Evolutionary conservation across 1,140 invertebrate species (phyloP).

Genomic region (Cyclina sinensis): DNA sequence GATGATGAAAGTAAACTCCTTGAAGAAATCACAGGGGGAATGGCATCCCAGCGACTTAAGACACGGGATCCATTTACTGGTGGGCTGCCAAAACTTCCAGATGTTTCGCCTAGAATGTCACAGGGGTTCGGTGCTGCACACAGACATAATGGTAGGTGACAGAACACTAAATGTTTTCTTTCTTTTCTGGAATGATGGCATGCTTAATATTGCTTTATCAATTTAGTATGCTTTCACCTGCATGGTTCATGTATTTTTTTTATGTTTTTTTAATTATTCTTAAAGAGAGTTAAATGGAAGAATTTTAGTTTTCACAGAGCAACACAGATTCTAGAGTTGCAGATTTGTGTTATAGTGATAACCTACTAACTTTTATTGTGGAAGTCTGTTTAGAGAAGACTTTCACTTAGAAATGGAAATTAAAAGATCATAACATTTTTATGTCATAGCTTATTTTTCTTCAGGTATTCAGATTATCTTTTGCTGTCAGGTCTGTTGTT

Average conservation of each 20-base stretch:
- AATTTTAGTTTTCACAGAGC: too few species aligned
- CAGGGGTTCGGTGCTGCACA: constrained; percentile 56
- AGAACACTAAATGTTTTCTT: neutral
- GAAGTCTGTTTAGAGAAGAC: too few species aligned
- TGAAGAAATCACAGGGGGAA: constrained; percentile 82
- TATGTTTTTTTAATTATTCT: too few species aligned
- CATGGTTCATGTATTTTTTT: neutral
- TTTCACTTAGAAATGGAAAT: too few species aligned
- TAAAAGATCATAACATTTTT: too few species aligned
- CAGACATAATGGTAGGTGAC: constrained; percentile 49
- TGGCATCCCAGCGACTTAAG: constrained; percentile 76
- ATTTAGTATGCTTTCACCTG: neutral
- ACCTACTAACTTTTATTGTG: too few species aligned
- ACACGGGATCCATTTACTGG: constrained; percentile 72
- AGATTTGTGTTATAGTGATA: too few species aligned
- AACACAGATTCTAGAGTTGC: too few species aligned
- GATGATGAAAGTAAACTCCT: constrained; percentile 81
- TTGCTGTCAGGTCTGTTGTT: too few species aligned
- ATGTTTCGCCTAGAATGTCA: constrained; percentile 33
- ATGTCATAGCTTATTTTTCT: too few species aligned
- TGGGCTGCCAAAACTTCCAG: constrained; percentile 73
- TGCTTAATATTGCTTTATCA: neutral
- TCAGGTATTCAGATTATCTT: too few species aligned
- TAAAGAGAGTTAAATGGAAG: too few species aligned
- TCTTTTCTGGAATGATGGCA: neutral